phyloP scores from a whole-genome alignment of 2,888 invertebrate genomes.

The Schrankia costaestrigalis region DNA sequence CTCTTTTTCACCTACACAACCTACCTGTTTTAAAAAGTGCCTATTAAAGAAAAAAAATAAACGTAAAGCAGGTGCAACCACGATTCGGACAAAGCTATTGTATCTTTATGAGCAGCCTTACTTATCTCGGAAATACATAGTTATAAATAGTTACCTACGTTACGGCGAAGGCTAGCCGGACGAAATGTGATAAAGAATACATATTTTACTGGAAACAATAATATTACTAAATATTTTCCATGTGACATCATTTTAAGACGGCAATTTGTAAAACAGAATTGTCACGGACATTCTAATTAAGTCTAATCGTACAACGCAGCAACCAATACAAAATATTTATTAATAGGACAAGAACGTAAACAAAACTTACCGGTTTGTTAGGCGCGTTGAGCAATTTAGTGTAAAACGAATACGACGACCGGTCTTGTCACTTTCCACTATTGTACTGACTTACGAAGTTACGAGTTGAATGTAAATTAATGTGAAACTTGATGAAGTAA shows the following conservation, averaged over 20 bases:
- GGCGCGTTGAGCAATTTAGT: conserved; percentile 28
- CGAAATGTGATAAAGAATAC: neutral
- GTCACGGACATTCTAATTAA: conserved; percentile 20
- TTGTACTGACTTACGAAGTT: conserved; percentile 33
- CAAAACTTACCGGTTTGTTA: conserved; percentile 46
- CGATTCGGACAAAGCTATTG: too few species aligned
- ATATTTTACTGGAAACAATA: conserved; percentile 1
- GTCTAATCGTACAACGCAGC: conserved; percentile 20
- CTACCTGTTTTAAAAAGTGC: too few species aligned
- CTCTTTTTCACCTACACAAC: too few species aligned
- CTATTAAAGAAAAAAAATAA: too few species aligned
- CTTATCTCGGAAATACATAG: neutral
- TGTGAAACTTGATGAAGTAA: conserved; percentile 38
- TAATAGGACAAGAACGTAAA: conserved; percentile 38
- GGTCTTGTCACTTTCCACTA: conserved; percentile 37
- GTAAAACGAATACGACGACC: conserved; percentile 26
- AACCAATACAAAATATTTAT: conserved; percentile 2
- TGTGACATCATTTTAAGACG: conserved; percentile 28
- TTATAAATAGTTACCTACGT: neutral
- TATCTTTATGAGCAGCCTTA: too few species aligned
- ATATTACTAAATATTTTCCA: conserved; percentile 15
- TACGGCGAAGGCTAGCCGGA: too few species aligned
- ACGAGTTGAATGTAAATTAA: too few species aligned
- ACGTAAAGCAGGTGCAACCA: too few species aligned
- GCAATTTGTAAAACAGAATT: conserved; percentile 14